Conservation (phyloP, 2,888 invertebrate genomes). For the Escarpia spicata region DNA sequence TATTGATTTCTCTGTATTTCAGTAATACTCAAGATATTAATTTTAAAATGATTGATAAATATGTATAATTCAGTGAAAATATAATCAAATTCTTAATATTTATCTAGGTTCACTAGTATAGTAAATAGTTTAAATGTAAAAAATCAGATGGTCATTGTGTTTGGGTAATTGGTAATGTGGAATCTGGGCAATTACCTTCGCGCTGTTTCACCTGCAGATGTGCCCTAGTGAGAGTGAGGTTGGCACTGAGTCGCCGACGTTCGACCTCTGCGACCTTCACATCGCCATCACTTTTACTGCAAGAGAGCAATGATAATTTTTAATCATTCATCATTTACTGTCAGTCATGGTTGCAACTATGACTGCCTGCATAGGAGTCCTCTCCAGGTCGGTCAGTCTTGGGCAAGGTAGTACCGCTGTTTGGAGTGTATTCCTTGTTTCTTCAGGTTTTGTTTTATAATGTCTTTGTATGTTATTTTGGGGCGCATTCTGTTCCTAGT, state of each 20-base stretch:
- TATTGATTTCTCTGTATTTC: no score
- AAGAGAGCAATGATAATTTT: constrained; percentile 25
- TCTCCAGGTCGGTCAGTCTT: no score
- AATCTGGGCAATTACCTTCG: constrained; percentile 52
- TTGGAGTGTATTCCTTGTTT: no score
- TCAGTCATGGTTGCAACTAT: no score
- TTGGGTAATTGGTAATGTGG: neutral
- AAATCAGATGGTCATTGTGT: neutral
- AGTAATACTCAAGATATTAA: no score
- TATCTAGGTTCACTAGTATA: neutral
- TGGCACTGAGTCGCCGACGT: constrained; percentile 57
- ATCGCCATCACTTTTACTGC: constrained; percentile 59
- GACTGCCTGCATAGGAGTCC: no score
- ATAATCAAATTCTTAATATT: neutral
- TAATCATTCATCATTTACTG: neutral
- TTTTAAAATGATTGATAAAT: no score
- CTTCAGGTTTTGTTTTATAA: no score
- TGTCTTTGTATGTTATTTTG: no score
- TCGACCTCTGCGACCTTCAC: constrained; percentile 56
- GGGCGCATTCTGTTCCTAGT: no score
- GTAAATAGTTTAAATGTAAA: neutral
- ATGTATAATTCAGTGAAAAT: no score
- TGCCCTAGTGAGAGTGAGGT: constrained; percentile 54
- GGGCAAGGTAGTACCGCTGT: no score
- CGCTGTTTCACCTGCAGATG: constrained; percentile 60